phyloP scores from a whole-genome alignment of 2,797 vertebrate genomes.

The Leuciscus waleckii region DNA sequence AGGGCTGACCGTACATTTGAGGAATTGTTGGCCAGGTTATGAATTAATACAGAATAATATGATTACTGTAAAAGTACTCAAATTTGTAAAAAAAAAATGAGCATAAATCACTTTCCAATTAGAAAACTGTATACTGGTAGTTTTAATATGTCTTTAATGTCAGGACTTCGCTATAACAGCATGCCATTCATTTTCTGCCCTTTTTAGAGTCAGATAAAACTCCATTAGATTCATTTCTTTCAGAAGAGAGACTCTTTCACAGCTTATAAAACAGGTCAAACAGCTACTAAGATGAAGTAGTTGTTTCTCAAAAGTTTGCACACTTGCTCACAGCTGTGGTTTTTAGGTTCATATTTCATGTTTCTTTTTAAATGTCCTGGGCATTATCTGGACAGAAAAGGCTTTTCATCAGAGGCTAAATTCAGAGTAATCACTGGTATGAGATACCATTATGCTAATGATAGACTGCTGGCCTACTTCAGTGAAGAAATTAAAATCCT shows the following conservation, averaged over 20 bases:
- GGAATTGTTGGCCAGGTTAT: background rate
- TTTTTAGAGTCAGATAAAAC: background rate
- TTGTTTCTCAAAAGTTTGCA: background rate
- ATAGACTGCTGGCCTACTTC: slow-evolving; percentile 32
- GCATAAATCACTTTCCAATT: background rate
- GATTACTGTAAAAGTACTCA: background rate
- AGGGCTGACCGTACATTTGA: slow-evolving; percentile 39
- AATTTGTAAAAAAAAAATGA: background rate
- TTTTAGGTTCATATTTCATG: slow-evolving; percentile 22
- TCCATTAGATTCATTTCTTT: background rate
- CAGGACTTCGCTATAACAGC: background rate
- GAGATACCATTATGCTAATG: slow-evolving; percentile 38
- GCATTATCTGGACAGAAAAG: slow-evolving; percentile 31
- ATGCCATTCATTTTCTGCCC: background rate
- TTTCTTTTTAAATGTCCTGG: background rate
- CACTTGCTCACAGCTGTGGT: background rate
- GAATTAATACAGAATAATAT: background rate
- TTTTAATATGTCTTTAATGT: background rate
- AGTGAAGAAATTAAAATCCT: slow-evolving; percentile 32
- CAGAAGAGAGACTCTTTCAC: background rate
- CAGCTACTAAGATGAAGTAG: background rate
- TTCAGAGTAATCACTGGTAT: slow-evolving; percentile 37
- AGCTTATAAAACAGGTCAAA: slow-evolving; percentile 11
- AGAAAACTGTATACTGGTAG: background rate
- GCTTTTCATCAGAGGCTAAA: slow-evolving; percentile 35